A percentile compares a stretch with the other conserved stretches of the same genome.
Evolutionary conservation across 1,140 invertebrate species (phyloP).

Genomic region (Tetraneura akinire): DNA sequence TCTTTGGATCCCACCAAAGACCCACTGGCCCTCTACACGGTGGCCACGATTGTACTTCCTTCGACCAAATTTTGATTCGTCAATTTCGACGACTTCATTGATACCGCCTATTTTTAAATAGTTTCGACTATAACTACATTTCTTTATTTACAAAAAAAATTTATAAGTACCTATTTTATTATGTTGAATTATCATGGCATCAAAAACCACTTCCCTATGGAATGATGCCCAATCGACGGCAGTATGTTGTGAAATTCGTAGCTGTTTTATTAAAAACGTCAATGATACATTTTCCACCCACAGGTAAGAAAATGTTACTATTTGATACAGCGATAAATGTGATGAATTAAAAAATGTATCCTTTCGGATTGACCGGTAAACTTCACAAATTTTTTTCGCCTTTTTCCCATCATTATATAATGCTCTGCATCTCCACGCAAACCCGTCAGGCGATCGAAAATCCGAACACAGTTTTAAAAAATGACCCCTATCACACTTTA

Average conservation of each 20-base stretch:
- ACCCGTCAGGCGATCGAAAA: too few species aligned
- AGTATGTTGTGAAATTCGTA: conserved; percentile 35
- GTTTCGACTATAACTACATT: background rate
- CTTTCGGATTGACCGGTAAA: too few species aligned
- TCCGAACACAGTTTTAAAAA: too few species aligned
- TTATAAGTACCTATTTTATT: background rate
- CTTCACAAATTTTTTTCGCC: too few species aligned
- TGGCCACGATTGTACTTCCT: background rate
- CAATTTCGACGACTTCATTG: background rate
- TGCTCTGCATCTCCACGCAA: too few species aligned
- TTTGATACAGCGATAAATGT: background rate
- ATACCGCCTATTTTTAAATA: background rate
- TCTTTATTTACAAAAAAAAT: background rate
- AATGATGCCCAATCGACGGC: conserved; percentile 28
- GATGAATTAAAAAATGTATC: too few species aligned
- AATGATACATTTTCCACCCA: background rate
- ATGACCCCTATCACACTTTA: too few species aligned
- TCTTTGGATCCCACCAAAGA: background rate
- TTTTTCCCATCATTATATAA: too few species aligned
- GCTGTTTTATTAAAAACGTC: background rate
- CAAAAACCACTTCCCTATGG: background rate
- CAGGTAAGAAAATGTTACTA: background rate
- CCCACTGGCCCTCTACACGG: background rate
- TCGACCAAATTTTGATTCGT: background rate
- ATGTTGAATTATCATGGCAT: background rate